These are phyloP conservation scores for Rhadinocentrus ornatus DNA, from an alignment of 2,797 vertebrate species.

Conservation along the genomic window DNA sequence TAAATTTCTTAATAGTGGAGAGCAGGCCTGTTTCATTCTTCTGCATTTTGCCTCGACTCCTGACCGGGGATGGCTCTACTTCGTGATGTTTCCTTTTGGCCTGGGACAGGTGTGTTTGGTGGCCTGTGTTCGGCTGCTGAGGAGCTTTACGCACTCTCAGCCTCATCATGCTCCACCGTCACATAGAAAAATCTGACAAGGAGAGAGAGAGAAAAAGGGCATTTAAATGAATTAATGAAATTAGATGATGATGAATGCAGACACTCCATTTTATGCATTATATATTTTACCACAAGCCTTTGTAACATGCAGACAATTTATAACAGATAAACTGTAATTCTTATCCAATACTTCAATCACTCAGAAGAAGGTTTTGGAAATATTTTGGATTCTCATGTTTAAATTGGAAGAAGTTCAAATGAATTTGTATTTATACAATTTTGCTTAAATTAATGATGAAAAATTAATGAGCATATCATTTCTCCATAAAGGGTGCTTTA, in stretches of 20 bases:
- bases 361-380: too few species aligned
- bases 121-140: slow-evolving; percentile 89
- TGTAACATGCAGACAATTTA: too few species aligned
- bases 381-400: neutral
- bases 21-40: slow-evolving; percentile 93
- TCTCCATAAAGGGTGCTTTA: neutral
- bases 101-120: slow-evolving; percentile 83
- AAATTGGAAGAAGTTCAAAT: neutral
- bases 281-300: too few species aligned
- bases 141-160: slow-evolving; percentile 97
- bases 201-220: neutral
- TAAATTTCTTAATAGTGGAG: slow-evolving; percentile 97
- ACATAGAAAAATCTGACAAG: slow-evolving; percentile 87
- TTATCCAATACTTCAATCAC: neutral
- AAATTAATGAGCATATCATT: neutral
- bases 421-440: neutral
- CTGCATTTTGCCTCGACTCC: slow-evolving; percentile 87
- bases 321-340: neutral
- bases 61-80: slow-evolving; percentile 84
- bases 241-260: too few species aligned
- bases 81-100: slow-evolving; percentile 94
- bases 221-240: neutral
- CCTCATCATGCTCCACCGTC: slow-evolving; percentile 92
- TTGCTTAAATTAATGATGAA: neutral
- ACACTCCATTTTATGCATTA: too few species aligned